Conservation (phyloP, 2,113 vertebrate genomes). For the Desmodus rotundus region DNA sequence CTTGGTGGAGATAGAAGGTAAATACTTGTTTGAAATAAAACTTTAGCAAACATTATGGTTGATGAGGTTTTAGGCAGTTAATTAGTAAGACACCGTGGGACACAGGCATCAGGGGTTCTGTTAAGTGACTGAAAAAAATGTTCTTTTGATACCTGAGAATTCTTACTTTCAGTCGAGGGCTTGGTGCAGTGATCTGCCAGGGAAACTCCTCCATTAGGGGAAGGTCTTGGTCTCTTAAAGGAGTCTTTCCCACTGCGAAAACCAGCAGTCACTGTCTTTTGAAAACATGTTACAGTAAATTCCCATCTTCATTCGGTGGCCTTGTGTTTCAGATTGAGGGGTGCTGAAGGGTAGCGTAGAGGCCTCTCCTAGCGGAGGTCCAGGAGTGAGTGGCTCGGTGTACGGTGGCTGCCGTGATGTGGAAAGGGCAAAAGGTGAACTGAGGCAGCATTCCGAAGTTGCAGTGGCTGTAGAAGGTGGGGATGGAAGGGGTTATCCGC, state of each 20-base stretch:
- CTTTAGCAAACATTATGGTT: neutral
- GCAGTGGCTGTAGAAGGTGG: neutral
- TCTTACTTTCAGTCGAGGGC: neutral
- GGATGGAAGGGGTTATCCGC: neutral
- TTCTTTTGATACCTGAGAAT: constrained; percentile 48
- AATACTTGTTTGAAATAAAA: constrained; percentile 36
- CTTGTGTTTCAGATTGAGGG: neutral
- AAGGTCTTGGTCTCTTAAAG: constrained; percentile 8
- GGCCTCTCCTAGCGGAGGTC: neutral
- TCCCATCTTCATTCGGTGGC: neutral
- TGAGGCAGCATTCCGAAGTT: neutral
- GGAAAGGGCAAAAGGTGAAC: neutral
- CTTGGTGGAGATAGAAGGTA: constrained; percentile 98
- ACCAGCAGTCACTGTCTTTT: neutral
- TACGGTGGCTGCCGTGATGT: neutral
- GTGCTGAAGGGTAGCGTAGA: neutral
- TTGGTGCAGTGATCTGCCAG: neutral
- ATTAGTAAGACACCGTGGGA: neutral
- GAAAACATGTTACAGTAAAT: neutral
- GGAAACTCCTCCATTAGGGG: neutral
- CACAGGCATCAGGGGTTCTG: neutral
- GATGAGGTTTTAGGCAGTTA: neutral
- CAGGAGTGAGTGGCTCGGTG: neutral
- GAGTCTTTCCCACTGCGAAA: neutral
- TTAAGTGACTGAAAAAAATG: neutral